Conservation (phyloP, 2,113 vertebrate genomes). For the Eulacestoma nigropectus region DNA sequence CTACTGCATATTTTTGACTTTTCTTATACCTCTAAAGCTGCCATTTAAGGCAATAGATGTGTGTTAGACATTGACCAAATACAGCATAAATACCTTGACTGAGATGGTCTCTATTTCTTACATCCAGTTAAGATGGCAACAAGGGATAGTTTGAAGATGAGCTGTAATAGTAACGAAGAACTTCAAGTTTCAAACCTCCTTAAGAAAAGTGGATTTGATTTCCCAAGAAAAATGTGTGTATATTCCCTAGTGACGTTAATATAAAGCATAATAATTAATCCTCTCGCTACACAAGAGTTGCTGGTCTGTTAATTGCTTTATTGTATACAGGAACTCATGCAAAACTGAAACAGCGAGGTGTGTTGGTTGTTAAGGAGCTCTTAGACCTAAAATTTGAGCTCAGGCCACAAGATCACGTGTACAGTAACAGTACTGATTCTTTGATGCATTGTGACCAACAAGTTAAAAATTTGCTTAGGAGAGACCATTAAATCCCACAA, state of each 20-base stretch:
- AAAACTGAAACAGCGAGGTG: not conserved
- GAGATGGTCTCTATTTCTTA: not conserved
- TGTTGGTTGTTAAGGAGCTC: not conserved
- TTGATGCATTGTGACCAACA: not conserved
- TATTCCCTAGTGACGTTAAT: not conserved
- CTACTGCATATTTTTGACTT: not conserved
- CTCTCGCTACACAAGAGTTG: not conserved
- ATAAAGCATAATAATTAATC: not conserved
- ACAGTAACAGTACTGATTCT: not conserved
- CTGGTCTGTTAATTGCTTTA: not conserved
- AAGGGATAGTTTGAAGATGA: not conserved
- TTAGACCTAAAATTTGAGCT: not conserved
- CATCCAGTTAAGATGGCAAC: not conserved
- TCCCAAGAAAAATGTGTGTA: not conserved
- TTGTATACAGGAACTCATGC: not conserved
- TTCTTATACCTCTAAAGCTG: not conserved
- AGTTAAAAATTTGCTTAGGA: not conserved
- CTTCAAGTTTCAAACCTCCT: not conserved
- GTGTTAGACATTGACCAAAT: not conserved
- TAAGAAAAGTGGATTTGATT: not conserved
- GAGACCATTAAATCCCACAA: not conserved
- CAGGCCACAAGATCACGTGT: not conserved
- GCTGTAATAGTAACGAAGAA: not conserved
- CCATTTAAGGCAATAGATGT: not conserved
- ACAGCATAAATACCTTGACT: not conserved